These are phyloP conservation scores for Amiota communis DNA, from an alignment of 2,888 invertebrate genomes.

Conservation along the genomic window DNA sequence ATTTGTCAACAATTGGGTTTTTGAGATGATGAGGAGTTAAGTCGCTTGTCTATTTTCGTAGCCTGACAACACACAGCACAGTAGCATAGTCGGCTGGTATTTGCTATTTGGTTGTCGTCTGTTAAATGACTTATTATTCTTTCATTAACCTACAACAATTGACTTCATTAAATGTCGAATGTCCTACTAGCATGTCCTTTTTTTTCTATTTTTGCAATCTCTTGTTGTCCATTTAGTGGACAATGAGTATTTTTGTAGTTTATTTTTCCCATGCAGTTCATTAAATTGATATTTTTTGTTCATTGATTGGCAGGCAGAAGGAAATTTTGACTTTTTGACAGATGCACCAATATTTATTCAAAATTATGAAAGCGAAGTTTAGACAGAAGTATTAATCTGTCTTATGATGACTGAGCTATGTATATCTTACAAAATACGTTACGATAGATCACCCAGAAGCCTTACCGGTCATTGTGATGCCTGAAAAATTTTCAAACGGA, in stretches of 20 bases:
- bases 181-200: slow-evolving; percentile 35
- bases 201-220: neutral
- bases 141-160: slow-evolving; percentile 53
- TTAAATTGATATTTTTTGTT: slow-evolving; percentile 11
- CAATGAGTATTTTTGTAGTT: neutral
- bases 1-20: slow-evolving; percentile 31
- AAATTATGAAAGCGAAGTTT: too few relatives aligned
- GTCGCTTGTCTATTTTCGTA: slow-evolving; percentile 21
- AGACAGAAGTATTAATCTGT: too few relatives aligned
- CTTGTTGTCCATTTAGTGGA: slow-evolving; percentile 1
- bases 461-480: too few relatives aligned
- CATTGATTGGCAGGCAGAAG: neutral
- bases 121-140: slow-evolving; percentile 53
- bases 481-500: too few relatives aligned
- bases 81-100: neutral
- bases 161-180: slow-evolving; percentile 34
- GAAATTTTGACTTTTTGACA: slow-evolving; percentile 21
- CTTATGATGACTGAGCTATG: too few relatives aligned
- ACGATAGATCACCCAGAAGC: too few relatives aligned
- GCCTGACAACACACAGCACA: slow-evolving; percentile 45
- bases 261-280: neutral
- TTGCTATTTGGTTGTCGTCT: neutral
- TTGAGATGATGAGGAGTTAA: slow-evolving; percentile 17
- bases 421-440: too few relatives aligned
- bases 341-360: neutral